These are phyloP conservation scores for Cheiracanthium punctorium DNA, from an alignment of 2,888 invertebrate genomes.

Conservation along the genomic window DNA sequence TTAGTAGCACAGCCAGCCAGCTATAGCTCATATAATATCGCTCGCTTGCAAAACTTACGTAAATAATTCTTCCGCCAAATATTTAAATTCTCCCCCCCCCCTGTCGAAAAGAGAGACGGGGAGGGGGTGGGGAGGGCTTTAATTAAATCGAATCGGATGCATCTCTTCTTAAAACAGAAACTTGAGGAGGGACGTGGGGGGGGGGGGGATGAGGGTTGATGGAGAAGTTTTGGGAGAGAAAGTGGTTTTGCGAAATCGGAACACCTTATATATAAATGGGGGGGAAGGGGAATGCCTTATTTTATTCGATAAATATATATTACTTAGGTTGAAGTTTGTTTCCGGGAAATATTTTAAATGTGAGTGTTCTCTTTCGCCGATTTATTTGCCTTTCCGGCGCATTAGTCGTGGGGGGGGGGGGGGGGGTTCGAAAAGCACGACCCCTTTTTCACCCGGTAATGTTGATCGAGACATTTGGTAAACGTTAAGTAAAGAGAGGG, in stretches of 20 bases:
- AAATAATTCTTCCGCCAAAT: constrained; percentile 70
- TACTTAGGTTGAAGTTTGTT: background rate
- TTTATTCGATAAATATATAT: constrained; percentile 12
- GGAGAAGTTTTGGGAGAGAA: background rate
- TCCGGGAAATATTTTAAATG: background rate
- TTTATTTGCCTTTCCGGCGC: background rate
- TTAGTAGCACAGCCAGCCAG: too few relatives aligned
- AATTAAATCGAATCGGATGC: constrained; percentile 63
- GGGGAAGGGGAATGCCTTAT: too few relatives aligned
- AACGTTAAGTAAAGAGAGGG: too few relatives aligned
- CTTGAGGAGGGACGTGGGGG: background rate
- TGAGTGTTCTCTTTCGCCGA: background rate
- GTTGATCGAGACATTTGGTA: too few relatives aligned
- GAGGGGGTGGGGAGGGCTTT: constrained; percentile 44
- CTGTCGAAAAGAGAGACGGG: too few relatives aligned
- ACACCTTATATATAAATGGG: background rate
- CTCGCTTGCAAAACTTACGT: constrained; percentile 43
- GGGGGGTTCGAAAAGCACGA: too few relatives aligned
- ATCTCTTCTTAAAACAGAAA: constrained; percentile 43
- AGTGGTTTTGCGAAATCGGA: background rate
- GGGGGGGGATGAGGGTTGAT: too few relatives aligned
- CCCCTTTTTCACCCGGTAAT: too few relatives aligned
- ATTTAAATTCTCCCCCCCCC: constrained; percentile 66
- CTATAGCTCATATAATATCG: too few relatives aligned
- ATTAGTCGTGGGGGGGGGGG: background rate